Evolutionary conservation across 1,140 invertebrate species (phyloP), one percentile per base, ranked within the genome.

Genomic region (Cydia strobilella): DNA sequence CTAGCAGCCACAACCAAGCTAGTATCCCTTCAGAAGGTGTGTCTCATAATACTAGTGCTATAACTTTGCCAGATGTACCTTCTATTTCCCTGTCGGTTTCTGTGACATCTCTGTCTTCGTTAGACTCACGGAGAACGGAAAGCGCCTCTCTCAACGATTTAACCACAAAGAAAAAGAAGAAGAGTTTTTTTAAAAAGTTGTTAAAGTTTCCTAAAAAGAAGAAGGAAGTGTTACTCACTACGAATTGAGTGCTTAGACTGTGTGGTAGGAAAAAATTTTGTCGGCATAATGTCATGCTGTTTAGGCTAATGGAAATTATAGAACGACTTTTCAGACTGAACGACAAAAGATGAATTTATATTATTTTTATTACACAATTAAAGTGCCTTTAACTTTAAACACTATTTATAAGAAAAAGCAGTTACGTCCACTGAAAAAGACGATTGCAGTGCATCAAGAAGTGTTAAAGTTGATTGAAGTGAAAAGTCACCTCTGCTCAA

Each of bases 81-180:
- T 59, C 54, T 7, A n/a, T 20, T 5, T 12, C 5, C 18, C 54
- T 59, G 2, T 59, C 54, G 1, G 54, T 59, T 5, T 23, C 54
- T 10, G 54, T 59, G 7, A 23, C 5, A 62, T 75, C 72, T 27
- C 51, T 25, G n/a, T 51, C 25, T 59, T 20, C 13, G 62, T 39
- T 10, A 63, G 74, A 7, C 62, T 35, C 12, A 62, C 75, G 25
- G 76, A 77, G 7, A 85, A 88, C 25, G 54, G 54, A 59, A n/a
- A 80, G 78, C 1, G 77, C 77, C 12, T 88, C 85, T 0, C 18
- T 83, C 13, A 82, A 78, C 31, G 78, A 79, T 15, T 35, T 42
- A 13, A 71, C 54, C 13, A 18, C 9, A 2, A 75, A 77, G 12
- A 85, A 85, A 76, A 83, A 86, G 75, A 87, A 86, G 65, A 87